A percentile compares a stretch with the other conserved stretches of the same genome.
These are phyloP conservation scores for Alectoris magna DNA, from an alignment of 2,797 vertebrate genomes.

Conservation along the genomic window DNA sequence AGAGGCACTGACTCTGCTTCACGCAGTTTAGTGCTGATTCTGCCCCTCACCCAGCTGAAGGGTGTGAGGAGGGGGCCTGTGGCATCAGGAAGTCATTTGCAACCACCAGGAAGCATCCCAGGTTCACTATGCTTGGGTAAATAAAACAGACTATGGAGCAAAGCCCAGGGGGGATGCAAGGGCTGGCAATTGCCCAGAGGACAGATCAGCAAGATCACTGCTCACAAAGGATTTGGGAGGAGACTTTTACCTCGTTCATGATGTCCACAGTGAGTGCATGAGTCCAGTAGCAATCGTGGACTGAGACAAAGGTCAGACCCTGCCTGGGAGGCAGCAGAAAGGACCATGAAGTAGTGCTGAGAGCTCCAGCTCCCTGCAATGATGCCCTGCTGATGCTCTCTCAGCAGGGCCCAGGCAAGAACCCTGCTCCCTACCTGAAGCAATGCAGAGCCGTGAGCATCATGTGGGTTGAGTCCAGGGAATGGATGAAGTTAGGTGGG, in stretches of 20 bases:
- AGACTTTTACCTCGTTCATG: slow-evolving; percentile 91
- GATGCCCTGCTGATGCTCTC: fast-evolving
- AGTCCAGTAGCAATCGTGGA: slow-evolving; percentile 99
- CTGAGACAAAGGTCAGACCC: slow-evolving; percentile 93
- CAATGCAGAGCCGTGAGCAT: slow-evolving; percentile 96
- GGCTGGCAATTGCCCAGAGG: slow-evolving; percentile 6
- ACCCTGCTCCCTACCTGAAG: slow-evolving; percentile 78
- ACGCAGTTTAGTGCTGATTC: not conserved
- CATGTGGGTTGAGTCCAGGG: slow-evolving; percentile 97
- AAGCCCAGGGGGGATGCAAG: slow-evolving; percentile 28
- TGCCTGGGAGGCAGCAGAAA: slow-evolving; percentile 75
- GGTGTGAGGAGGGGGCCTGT: not conserved
- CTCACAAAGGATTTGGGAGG: not conserved
- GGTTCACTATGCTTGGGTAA: not conserved
- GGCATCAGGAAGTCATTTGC: not conserved
- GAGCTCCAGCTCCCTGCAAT: fast-evolving
- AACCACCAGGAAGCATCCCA: not conserved
- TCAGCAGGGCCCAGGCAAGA: not conserved
- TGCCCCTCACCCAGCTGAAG: not conserved
- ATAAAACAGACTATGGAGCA: not conserved
- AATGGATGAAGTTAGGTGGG: slow-evolving; percentile 98
- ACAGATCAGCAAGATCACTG: not conserved
- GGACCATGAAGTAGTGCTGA: not conserved
- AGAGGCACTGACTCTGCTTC: not conserved
- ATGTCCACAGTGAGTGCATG: slow-evolving; percentile 89